phyloP scores from a whole-genome alignment of 2,797 vertebrate genomes.

The Tapera naevia region DNA sequence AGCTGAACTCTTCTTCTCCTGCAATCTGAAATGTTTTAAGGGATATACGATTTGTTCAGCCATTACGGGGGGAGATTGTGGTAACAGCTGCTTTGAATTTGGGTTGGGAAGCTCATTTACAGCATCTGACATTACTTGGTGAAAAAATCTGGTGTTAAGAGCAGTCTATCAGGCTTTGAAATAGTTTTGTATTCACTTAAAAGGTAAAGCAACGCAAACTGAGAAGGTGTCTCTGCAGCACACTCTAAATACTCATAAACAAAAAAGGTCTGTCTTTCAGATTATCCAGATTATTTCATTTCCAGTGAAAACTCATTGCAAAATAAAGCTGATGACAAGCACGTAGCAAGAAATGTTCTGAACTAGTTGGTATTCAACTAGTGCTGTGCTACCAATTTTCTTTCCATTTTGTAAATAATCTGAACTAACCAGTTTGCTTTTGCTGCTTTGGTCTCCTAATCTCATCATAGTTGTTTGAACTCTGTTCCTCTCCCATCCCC shows the following conservation, averaged over 20 bases:
- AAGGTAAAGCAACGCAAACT: background rate
- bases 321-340: background rate
- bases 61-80: background rate
- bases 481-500: background rate
- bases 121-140: background rate
- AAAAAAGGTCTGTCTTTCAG: background rate
- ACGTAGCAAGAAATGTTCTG: background rate
- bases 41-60: background rate
- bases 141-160: background rate
- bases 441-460: background rate
- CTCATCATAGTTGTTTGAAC: background rate
- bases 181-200: background rate
- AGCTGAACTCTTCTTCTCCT: background rate
- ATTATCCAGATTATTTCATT: background rate
- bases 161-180: background rate
- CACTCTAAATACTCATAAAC: background rate
- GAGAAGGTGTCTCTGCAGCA: rapidly evolving
- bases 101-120: background rate
- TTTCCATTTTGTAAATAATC: background rate
- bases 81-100: conserved; percentile 12
- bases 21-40: background rate
- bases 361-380: rapidly evolving
- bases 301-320: background rate
- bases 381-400: background rate
- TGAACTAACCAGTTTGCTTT: background rate